Evolutionary conservation across 2,113 vertebrate genomes (phyloP).

Genomic region (Chaenogobius annularis): DNA sequence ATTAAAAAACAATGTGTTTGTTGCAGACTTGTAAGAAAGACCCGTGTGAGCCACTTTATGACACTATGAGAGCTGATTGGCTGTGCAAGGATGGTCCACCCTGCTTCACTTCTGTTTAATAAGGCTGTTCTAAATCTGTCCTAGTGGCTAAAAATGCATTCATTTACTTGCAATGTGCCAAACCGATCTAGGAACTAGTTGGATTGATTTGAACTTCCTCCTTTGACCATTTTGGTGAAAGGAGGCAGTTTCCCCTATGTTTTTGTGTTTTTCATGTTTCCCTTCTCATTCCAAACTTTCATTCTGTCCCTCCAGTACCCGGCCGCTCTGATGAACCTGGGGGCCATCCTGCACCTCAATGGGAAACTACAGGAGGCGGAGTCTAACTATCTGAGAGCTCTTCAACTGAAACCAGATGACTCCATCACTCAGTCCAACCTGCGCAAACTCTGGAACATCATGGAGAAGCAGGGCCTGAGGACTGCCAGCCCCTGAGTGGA

Average conservation of each 20-base stretch:
- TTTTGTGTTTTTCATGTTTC: neutral
- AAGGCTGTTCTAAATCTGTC: too few species aligned
- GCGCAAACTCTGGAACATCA: slow-evolving; percentile 98
- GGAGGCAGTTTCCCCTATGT: neutral
- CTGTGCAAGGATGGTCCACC: too few species aligned
- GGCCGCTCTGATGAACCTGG: slow-evolving; percentile 96
- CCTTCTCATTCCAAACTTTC: neutral
- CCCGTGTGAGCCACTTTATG: too few species aligned
- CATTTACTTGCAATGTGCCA: too few species aligned
- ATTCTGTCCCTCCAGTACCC: slow-evolving; percentile 84
- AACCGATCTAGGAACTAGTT: too few species aligned
- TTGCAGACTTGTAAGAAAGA: too few species aligned
- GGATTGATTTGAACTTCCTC: too few species aligned
- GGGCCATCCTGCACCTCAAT: slow-evolving; percentile 98
- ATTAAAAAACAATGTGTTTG: too few species aligned
- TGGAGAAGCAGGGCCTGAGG: slow-evolving; percentile 97
- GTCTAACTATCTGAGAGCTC: slow-evolving; percentile 93
- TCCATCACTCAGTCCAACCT: slow-evolving; percentile 97
- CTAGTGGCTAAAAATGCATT: too few species aligned
- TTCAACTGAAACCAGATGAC: slow-evolving; percentile 95
- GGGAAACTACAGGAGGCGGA: slow-evolving; percentile 92
- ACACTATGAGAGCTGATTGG: too few species aligned
- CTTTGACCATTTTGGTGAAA: too few species aligned
- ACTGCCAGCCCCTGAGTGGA: slow-evolving; percentile 84
- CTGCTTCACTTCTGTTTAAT: too few species aligned